phyloP scores from a whole-genome alignment of 2,113 vertebrate genomes.

The Micronycteris hirsuta region DNA sequence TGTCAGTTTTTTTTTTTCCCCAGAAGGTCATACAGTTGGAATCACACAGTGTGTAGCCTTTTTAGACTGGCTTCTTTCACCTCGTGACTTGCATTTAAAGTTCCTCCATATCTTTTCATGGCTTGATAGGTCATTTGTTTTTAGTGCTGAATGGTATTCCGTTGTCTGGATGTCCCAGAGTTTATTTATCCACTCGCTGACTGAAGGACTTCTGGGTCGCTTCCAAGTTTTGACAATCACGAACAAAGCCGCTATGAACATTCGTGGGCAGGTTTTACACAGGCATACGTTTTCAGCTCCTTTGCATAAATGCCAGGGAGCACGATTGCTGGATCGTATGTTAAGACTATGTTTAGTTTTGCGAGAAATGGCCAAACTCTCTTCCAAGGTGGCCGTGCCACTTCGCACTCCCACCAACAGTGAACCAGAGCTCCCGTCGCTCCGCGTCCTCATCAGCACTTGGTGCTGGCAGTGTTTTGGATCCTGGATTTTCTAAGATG shows the following conservation, averaged over 20 bases:
- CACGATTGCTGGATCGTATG: background rate
- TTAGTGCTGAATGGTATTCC: background rate
- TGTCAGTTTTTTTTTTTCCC: background rate
- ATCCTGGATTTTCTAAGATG: background rate
- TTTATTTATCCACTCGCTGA: no score
- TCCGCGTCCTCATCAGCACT: background rate
- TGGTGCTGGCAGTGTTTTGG: background rate
- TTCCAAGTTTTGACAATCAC: background rate
- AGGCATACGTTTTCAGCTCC: background rate
- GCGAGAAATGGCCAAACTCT: background rate
- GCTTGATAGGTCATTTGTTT: background rate
- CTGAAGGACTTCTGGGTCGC: background rate
- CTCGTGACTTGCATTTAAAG: background rate
- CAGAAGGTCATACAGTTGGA: background rate
- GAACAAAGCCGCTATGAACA: background rate
- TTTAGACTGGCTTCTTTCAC: background rate
- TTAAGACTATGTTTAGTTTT: background rate
- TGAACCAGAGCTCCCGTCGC: background rate
- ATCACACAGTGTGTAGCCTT: background rate
- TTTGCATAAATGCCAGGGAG: background rate
- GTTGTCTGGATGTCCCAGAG: no score
- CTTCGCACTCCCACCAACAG: background rate
- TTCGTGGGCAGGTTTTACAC: background rate
- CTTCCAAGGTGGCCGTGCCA: background rate
- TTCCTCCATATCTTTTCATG: background rate